Evolutionary conservation across 2,888 invertebrate species (phyloP).

Genomic region (Cephus runcator): DNA sequence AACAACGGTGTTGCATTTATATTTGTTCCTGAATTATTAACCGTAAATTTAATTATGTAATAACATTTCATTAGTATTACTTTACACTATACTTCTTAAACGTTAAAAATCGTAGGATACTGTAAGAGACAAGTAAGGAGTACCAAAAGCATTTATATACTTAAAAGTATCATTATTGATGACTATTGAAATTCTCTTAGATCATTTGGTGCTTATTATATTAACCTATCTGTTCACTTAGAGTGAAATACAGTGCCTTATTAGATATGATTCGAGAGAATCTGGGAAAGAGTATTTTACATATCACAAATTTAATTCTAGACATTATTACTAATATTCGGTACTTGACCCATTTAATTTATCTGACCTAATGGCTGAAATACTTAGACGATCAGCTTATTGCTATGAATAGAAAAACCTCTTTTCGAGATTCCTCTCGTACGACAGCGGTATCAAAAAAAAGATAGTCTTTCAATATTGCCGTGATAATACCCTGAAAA

Average conservation of each 20-base stretch:
- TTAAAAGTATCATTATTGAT: conserved; percentile 5
- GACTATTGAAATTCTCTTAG: conserved; percentile 11
- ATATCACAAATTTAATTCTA: neutral
- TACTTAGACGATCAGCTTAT: neutral
- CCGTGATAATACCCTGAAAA: neutral
- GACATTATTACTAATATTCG: neutral
- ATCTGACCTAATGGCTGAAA: neutral
- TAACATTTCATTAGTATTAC: conserved; percentile 12
- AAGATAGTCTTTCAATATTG: neutral
- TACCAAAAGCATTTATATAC: conserved; percentile 36
- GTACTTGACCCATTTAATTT: neutral
- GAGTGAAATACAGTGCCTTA: conserved; percentile 47
- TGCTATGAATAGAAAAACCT: neutral
- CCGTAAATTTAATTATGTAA: conserved; percentile 33
- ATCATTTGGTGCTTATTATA: conserved; percentile 26
- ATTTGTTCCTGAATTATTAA: conserved; percentile 43
- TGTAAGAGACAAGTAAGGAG: conserved; percentile 14
- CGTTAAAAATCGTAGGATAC: neutral
- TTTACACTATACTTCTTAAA: neutral
- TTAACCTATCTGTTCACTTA: conserved; percentile 35
- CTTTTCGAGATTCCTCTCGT: neutral
- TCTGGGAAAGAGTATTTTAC: neutral
- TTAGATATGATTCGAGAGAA: conserved; percentile 34
- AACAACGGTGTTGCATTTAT: conserved; percentile 39
- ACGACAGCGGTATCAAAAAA: neutral